A percentile compares a stretch with the other conserved stretches of the same genome.
phyloP scores from a whole-genome alignment of 2,888 invertebrate genomes.

The Epinotia demarniana region DNA sequence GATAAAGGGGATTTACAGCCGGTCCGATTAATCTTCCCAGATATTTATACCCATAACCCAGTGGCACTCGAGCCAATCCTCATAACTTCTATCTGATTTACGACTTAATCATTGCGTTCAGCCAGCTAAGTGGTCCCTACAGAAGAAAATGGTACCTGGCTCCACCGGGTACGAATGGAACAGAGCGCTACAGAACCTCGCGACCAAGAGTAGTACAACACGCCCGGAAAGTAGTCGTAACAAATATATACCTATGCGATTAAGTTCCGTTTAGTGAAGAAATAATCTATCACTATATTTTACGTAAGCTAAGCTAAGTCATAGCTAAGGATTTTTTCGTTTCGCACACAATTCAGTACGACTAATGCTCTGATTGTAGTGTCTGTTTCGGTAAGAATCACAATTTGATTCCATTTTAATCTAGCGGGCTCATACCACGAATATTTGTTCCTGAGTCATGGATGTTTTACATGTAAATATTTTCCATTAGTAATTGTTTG shows the following conservation, averaged over 20 bases:
- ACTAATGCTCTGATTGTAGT: too few relatives aligned
- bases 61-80: conserved; percentile 23
- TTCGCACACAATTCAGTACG: background rate
- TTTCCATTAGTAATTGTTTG: too few relatives aligned
- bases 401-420: conserved; percentile 1
- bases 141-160: background rate
- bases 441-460: too few relatives aligned
- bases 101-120: conserved; percentile 18
- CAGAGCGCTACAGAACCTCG: too few relatives aligned
- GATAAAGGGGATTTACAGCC: conserved; percentile 33
- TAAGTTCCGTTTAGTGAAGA: background rate
- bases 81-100: conserved; percentile 41
- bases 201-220: background rate
- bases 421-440: background rate
- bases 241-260: background rate
- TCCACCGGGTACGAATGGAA: background rate
- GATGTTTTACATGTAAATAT: too few relatives aligned
- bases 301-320: too few relatives aligned
- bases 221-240: background rate
- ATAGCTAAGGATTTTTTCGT: background rate
- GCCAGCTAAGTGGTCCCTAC: background rate
- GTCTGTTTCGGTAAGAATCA: background rate
- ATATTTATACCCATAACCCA: conserved; percentile 23
- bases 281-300: too few relatives aligned
- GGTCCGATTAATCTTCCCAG: conserved; percentile 36